Evolutionary conservation across 2,888 invertebrate genomes (phyloP).

Genomic region (Acrocyrtus sp.): DNA sequence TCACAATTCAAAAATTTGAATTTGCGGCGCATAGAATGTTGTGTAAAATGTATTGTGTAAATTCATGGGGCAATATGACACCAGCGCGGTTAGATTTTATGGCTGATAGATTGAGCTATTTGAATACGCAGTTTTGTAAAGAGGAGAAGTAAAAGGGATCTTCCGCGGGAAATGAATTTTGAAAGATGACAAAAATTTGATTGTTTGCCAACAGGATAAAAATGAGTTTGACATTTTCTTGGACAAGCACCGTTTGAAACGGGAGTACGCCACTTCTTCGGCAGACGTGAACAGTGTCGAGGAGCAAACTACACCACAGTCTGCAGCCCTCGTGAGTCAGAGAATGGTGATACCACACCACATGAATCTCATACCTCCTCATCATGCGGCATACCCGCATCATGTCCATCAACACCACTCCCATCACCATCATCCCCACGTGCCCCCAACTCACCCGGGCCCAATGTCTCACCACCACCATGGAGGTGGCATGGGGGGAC

Average conservation of each 20-base stretch:
- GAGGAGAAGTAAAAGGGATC: no score
- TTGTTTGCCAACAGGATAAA: constrained; percentile 51
- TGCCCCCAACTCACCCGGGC: constrained; percentile 10
- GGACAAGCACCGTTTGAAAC: constrained; percentile 57
- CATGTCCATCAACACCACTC: constrained; percentile 24
- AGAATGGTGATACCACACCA: constrained; percentile 70
- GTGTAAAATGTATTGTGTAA: no score
- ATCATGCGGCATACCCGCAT: constrained; percentile 68
- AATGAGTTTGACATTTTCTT: constrained; percentile 62
- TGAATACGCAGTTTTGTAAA: no score
- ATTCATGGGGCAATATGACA: no score
- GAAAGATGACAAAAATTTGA: no score
- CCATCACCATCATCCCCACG: constrained; percentile 22
- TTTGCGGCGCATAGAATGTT: no score
- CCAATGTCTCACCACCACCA: constrained; percentile 18
- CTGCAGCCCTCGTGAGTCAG: constrained; percentile 37
- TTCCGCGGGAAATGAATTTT: no score
- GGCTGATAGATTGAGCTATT: no score
- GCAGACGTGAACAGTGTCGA: constrained; percentile 38
- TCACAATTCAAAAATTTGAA: no score
- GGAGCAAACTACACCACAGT: constrained; percentile 39
- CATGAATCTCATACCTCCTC: constrained; percentile 81
- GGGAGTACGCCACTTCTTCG: constrained; percentile 49
- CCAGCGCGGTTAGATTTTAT: no score
- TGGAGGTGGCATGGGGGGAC: constrained; percentile 17